Conservation (phyloP, 1,140 invertebrate species). For the Danaus plexippus region DNA sequence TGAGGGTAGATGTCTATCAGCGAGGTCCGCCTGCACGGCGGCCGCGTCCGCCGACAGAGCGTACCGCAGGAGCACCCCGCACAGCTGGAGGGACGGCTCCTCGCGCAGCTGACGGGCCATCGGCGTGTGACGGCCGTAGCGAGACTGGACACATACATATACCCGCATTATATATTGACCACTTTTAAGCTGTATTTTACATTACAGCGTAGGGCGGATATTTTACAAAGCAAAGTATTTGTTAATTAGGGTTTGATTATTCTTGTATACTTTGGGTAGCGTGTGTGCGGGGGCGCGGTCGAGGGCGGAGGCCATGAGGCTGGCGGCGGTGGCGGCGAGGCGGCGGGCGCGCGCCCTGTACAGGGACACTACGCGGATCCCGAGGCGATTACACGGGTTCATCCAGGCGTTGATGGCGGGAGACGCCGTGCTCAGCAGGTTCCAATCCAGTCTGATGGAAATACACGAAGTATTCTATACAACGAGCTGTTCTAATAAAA, state of each 20-base stretch:
- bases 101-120: conserved; percentile 93
- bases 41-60: conserved; percentile 81
- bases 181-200: too few relatives aligned
- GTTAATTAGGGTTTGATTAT: conserved; percentile 35
- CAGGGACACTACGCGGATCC: conserved; percentile 86
- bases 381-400: conserved; percentile 92
- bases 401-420: conserved; percentile 98
- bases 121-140: conserved; percentile 89
- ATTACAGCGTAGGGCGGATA: too few relatives aligned
- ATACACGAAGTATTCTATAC: not conserved
- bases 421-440: conserved; percentile 94
- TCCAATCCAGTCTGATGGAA: conserved; percentile 91
- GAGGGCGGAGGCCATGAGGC: conserved; percentile 94
- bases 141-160: conserved; percentile 76
- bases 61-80: conserved; percentile 90
- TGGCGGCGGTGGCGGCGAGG: conserved; percentile 90
- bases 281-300: conserved; percentile 88
- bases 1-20: conserved; percentile 86
- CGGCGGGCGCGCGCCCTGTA: conserved; percentile 82
- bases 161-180: not conserved
- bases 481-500: not conserved
- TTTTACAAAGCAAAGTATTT: not conserved
- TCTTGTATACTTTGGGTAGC: conserved; percentile 80
- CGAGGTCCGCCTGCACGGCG: conserved; percentile 88
- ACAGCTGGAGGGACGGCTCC: conserved; percentile 95